Conservation (phyloP, 2,888 invertebrate genomes). For the Synanthedon andrenaeformis region DNA sequence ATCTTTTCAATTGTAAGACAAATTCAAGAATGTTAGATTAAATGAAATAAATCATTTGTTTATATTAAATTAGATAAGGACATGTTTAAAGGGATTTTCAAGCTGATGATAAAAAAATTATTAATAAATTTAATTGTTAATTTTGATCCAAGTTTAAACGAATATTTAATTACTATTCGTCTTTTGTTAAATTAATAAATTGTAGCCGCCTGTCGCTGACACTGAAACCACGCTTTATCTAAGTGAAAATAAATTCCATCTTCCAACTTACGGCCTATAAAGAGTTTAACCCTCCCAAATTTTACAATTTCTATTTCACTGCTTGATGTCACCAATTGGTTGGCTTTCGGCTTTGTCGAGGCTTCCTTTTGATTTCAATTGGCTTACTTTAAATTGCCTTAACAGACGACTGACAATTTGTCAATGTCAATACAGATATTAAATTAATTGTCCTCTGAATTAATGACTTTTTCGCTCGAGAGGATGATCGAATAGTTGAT, state of each 20-base stretch:
- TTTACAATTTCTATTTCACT: conserved; percentile 29
- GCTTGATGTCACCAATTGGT: conserved; percentile 28
- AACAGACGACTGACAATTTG: background rate
- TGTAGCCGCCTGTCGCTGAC: conserved; percentile 6
- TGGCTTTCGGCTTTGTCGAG: conserved; percentile 17
- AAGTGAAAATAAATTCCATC: conserved; percentile 38
- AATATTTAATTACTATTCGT: too few relatives aligned
- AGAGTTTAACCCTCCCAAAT: conserved; percentile 35
- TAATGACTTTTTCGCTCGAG: background rate
- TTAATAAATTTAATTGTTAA: too few relatives aligned
- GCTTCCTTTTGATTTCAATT: conserved; percentile 20
- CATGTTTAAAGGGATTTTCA: background rate
- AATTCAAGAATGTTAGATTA: too few relatives aligned
- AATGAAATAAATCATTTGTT: background rate
- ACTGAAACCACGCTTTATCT: conserved; percentile 12
- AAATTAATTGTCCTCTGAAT: background rate
- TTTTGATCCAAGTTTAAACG: too few relatives aligned
- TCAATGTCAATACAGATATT: background rate
- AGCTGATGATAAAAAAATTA: background rate
- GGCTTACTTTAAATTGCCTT: conserved; percentile 13
- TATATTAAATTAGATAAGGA: background rate
- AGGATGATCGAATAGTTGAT: too few relatives aligned
- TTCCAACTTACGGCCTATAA: conserved; percentile 31
- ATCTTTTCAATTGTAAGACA: too few relatives aligned
- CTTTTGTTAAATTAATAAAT: background rate